These are phyloP conservation scores for Drosophila obscura DNA, from an alignment of 1,140 invertebrate species.

Conservation along the genomic window DNA sequence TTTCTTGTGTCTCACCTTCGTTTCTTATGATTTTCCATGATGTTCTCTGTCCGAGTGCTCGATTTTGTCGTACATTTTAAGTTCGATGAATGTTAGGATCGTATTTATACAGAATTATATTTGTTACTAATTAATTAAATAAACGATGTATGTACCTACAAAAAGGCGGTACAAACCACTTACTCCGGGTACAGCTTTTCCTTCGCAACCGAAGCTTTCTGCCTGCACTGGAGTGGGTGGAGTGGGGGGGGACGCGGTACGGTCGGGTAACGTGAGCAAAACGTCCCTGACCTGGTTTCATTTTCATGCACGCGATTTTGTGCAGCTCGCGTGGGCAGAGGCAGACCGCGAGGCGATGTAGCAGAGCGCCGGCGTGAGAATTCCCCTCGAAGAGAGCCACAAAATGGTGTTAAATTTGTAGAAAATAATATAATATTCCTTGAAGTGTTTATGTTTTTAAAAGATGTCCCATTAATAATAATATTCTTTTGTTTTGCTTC, in stretches of 20 bases:
- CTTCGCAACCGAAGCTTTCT: slow-evolving; percentile 42
- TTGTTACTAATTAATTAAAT: slow-evolving; percentile 78
- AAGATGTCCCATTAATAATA: not conserved
- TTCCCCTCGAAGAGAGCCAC: not conserved
- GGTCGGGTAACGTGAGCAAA: slow-evolving; percentile 68
- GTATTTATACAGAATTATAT: slow-evolving; percentile 81
- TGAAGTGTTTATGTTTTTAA: not conserved
- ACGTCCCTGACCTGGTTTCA: slow-evolving; percentile 82
- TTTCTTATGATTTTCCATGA: slow-evolving; percentile 54
- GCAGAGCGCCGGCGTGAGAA: slow-evolving; percentile 63
- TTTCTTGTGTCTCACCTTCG: slow-evolving; percentile 48
- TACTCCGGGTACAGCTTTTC: slow-evolving; percentile 26
- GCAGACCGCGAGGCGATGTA: slow-evolving; percentile 18
- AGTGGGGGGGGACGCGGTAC: not conserved
- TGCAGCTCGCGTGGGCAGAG: slow-evolving; percentile 73
- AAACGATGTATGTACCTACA: slow-evolving; percentile 55
- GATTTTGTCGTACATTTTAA: slow-evolving; percentile 71
- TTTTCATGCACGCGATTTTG: slow-evolving; percentile 71
- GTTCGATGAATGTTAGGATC: slow-evolving; percentile 74
- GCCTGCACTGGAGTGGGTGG: slow-evolving; percentile 10
- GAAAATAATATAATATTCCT: not conserved
- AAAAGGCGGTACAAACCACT: slow-evolving; percentile 11
- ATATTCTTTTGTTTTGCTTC: not conserved
- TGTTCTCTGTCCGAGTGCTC: slow-evolving; percentile 64
- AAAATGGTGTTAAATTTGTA: slow-evolving; percentile 3